Conservation (phyloP, 1,140 invertebrate species). For the Macrobrachium rosenbergii region DNA sequence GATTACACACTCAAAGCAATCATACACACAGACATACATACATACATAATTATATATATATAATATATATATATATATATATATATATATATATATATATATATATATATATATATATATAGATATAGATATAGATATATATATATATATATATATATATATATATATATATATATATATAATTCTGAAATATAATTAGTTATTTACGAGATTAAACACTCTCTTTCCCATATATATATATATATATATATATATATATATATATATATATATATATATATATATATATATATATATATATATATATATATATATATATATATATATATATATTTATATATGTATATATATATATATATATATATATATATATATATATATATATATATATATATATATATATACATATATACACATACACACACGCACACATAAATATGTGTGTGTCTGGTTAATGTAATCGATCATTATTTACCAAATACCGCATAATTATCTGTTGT, state of each 20-base stretch:
- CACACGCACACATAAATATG: neutral
- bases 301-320: neutral
- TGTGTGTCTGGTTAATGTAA: neutral
- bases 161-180: neutral
- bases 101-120: slow-evolving; percentile 19
- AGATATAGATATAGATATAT: neutral
- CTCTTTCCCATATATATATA: slow-evolving; percentile 3
- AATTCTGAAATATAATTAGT: too few species aligned
- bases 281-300: neutral
- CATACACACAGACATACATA: too few species aligned
- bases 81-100: too few species aligned
- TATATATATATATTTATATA: neutral
- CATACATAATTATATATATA: too few species aligned
- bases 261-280: neutral
- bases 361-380: slow-evolving; percentile 27
- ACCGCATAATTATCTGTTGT: too few species aligned
- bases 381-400: neutral
- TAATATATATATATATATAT: too few species aligned
- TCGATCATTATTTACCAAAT: too few species aligned
- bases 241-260: neutral
- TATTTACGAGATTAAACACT: neutral
- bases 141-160: slow-evolving; percentile 15
- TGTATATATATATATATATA: slow-evolving; percentile 2
- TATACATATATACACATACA: neutral
- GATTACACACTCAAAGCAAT: too few species aligned